These are phyloP conservation scores for Drosophila repleta DNA, from an alignment of 1,140 invertebrate species.

Conservation along the genomic window DNA sequence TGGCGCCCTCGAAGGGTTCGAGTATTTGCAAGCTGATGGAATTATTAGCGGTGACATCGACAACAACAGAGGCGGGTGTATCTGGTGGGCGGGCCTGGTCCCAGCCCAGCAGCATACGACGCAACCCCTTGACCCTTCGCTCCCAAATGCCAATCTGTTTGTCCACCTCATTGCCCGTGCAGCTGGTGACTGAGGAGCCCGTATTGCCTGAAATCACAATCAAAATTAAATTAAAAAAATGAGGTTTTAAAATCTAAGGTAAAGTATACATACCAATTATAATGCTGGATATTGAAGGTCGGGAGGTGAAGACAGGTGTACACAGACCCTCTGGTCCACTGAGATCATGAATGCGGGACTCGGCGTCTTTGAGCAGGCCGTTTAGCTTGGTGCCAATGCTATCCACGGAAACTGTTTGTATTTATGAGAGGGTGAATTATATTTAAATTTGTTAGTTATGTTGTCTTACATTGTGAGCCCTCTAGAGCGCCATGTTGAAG, in stretches of 20 bases:
- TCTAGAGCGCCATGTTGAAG: slow-evolving; percentile 94
- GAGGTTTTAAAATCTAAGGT: slow-evolving; percentile 9
- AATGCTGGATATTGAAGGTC: slow-evolving; percentile 83
- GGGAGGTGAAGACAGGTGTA: slow-evolving; percentile 68
- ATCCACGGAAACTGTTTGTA: slow-evolving; percentile 88
- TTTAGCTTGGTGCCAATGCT: slow-evolving; percentile 89
- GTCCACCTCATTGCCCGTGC: slow-evolving; percentile 90
- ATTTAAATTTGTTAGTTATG: too few relatives aligned
- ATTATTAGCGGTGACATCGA: slow-evolving; percentile 93
- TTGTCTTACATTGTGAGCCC: slow-evolving; percentile 92
- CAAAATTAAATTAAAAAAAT: slow-evolving; percentile 1
- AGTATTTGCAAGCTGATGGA: slow-evolving; percentile 89
- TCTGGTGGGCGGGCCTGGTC: slow-evolving; percentile 90
- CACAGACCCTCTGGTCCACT: slow-evolving; percentile 84
- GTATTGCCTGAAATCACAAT: slow-evolving; percentile 68
- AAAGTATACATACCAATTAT: slow-evolving; percentile 77
- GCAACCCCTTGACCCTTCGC: slow-evolving; percentile 91
- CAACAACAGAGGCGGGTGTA: slow-evolving; percentile 89
- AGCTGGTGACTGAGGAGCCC: slow-evolving; percentile 86
- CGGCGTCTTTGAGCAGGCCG: slow-evolving; percentile 91
- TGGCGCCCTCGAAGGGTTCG: slow-evolving; percentile 86
- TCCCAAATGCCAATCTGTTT: slow-evolving; percentile 95
- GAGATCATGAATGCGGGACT: slow-evolving; percentile 89
- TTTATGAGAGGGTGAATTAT: not conserved
- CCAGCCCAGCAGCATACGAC: slow-evolving; percentile 87